A percentile compares a stretch with the other conserved stretches of the same genome.
These are phyloP conservation scores for Littorina saxatilis DNA, from an alignment of 1,140 invertebrate genomes.

Conservation along the genomic window DNA sequence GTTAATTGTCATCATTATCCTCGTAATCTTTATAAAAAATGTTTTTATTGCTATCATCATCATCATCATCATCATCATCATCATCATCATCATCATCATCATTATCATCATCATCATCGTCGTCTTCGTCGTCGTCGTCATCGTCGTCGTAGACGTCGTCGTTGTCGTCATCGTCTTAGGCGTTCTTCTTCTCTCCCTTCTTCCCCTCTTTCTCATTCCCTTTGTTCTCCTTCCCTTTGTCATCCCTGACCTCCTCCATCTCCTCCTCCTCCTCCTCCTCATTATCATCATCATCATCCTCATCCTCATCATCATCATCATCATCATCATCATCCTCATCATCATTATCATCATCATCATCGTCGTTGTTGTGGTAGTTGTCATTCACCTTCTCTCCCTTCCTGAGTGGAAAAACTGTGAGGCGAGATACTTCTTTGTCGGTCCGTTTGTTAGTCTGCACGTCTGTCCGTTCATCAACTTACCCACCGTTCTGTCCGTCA, in stretches of 20 bases:
- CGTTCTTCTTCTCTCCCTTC: constrained; percentile 84
- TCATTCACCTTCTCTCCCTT: constrained; percentile 75
- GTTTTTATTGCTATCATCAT: constrained; percentile 10
- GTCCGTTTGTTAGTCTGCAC: constrained; percentile 50
- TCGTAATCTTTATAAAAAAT: background rate
- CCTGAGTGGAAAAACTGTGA: constrained; percentile 32
- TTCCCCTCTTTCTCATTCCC: no score
- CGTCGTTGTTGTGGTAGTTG: no score
- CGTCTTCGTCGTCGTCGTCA: background rate
- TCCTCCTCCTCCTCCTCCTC: no score
- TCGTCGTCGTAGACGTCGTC: background rate
- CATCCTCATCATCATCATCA: no score
- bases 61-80: constrained; percentile 14
- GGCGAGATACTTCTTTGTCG: constrained; percentile 58
- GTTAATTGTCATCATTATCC: constrained; percentile 32
- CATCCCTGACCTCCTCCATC: constrained; percentile 79
- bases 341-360: no score
- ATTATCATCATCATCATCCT: no score
- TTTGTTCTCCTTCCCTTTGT: constrained; percentile 91
- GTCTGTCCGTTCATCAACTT: background rate
- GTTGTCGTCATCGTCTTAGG: background rate
- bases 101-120: background rate
- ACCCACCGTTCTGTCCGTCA: background rate
- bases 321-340: no score
- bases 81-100: constrained; percentile 58